phyloP scores from a whole-genome alignment of 2,888 invertebrate species.

The Callosobruchus maculatus region DNA sequence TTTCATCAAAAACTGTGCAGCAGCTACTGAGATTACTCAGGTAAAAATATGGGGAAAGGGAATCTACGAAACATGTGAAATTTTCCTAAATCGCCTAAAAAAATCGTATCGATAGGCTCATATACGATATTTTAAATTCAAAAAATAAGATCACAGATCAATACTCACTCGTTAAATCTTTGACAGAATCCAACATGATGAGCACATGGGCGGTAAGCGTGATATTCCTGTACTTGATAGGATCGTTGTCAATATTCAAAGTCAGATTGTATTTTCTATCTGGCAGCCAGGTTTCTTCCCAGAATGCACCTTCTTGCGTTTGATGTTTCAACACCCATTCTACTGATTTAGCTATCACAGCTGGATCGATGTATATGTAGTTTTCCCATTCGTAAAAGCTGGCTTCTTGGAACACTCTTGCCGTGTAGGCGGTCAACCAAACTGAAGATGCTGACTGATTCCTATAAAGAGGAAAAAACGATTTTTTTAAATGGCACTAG shows the following conservation, averaged over 20 bases:
- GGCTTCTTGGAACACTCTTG: constrained; percentile 84
- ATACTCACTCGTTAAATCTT: constrained; percentile 61
- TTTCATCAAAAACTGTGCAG: too few relatives aligned
- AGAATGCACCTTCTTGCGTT: constrained; percentile 81
- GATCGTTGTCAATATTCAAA: constrained; percentile 53
- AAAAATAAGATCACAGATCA: not conserved
- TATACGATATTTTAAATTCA: too few relatives aligned
- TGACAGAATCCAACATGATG: constrained; percentile 79
- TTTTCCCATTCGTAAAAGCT: constrained; percentile 97
- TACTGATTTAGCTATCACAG: constrained; percentile 79
- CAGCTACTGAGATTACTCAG: too few relatives aligned
- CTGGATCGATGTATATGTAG: constrained; percentile 88
- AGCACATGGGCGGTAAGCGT: constrained; percentile 91
- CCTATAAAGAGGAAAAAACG: too few relatives aligned
- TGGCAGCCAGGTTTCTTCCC: constrained; percentile 81
- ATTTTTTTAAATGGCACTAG: too few relatives aligned
- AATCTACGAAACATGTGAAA: too few relatives aligned
- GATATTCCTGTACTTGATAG: constrained; percentile 70
- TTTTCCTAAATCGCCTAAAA: too few relatives aligned
- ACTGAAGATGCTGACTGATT: constrained; percentile 84
- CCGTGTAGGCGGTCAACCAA: constrained; percentile 91
- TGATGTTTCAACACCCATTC: constrained; percentile 86
- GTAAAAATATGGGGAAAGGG: too few relatives aligned
- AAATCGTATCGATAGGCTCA: too few relatives aligned
- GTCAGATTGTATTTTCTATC: constrained; percentile 85